Percentiles rank a stretch among this genome's conserved stretches.
phyloP scores from a whole-genome alignment of 2,113 vertebrate species.

The Canis aureus region DNA sequence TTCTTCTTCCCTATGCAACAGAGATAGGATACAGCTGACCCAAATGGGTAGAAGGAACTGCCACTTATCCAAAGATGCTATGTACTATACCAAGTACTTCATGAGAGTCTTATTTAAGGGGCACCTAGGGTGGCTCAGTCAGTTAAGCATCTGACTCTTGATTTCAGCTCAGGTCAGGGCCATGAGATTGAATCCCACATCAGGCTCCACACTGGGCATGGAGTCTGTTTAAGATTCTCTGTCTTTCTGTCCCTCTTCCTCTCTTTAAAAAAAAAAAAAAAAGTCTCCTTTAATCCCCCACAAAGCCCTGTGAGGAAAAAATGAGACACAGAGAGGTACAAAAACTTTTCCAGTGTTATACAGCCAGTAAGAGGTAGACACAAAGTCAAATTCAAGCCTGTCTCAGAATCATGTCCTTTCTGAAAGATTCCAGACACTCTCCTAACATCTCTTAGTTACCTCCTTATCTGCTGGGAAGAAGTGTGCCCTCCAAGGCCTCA shows the following conservation, averaged over 20 bases:
- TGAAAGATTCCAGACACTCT: not conserved
- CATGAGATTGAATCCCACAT: not conserved
- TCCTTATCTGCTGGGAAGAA: not conserved
- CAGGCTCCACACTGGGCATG: too few relatives aligned
- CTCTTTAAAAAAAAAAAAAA: not conserved
- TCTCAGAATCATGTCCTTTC: not conserved
- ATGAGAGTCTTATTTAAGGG: not conserved
- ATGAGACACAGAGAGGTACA: slow-evolving; percentile 24
- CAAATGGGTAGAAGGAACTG: not conserved
- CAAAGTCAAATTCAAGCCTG: slow-evolving; percentile 34
- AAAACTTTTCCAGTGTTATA: slow-evolving; percentile 45
- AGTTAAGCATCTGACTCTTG: too few relatives aligned
- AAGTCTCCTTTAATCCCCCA: slow-evolving; percentile 10
- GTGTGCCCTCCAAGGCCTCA: not conserved
- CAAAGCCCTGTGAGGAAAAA: not conserved
- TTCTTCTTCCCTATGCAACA: not conserved
- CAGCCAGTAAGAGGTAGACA: not conserved
- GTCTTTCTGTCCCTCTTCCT: not conserved
- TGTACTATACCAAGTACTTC: not conserved
- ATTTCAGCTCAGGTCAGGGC: not conserved
- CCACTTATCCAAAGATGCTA: not conserved
- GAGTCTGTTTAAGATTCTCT: not conserved
- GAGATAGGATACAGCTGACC: not conserved
- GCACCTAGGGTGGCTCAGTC: too few relatives aligned
- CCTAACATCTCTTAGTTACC: not conserved